Conservation (phyloP, 2,113 vertebrate genomes). For the Psammodynastes pulverulentus region DNA sequence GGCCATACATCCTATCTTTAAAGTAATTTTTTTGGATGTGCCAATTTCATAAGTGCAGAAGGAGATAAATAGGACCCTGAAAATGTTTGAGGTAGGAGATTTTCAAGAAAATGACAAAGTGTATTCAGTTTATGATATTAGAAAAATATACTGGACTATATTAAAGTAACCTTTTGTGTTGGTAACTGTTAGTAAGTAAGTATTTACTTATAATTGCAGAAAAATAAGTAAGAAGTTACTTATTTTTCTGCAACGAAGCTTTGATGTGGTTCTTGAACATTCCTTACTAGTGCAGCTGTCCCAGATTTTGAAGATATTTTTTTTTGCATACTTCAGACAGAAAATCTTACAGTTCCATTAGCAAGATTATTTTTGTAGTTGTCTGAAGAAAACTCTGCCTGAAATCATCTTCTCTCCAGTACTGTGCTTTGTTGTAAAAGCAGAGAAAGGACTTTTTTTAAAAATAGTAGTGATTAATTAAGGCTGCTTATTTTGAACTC, state of each 20-base stretch:
- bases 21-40: not conserved
- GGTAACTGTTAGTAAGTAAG: not conserved
- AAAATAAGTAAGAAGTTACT: not conserved
- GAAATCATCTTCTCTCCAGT: not conserved
- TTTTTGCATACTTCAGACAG: not conserved
- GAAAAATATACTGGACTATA: not conserved
- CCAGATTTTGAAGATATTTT: conserved; percentile 17
- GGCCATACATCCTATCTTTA: not conserved
- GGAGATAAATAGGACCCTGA: not conserved
- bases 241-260: not conserved
- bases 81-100: not conserved
- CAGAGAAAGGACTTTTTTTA: not conserved
- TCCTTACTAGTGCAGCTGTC: not conserved
- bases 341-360: conserved; percentile 17
- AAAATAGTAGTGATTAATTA: conserved; percentile 12
- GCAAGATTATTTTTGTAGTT: conserved; percentile 16
- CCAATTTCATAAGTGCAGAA: not conserved
- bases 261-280: conserved; percentile 9
- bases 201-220: not conserved
- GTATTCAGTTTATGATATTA: not conserved
- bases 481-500: not conserved
- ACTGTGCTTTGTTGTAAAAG: conserved; percentile 20
- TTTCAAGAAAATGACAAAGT: not conserved
- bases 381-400: not conserved
- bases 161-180: not conserved